A percentile compares a stretch with the other conserved stretches of the same genome.
Evolutionary conservation across 2,888 invertebrate species (phyloP).

Genomic region (Sinohyriopsis cumingii): DNA sequence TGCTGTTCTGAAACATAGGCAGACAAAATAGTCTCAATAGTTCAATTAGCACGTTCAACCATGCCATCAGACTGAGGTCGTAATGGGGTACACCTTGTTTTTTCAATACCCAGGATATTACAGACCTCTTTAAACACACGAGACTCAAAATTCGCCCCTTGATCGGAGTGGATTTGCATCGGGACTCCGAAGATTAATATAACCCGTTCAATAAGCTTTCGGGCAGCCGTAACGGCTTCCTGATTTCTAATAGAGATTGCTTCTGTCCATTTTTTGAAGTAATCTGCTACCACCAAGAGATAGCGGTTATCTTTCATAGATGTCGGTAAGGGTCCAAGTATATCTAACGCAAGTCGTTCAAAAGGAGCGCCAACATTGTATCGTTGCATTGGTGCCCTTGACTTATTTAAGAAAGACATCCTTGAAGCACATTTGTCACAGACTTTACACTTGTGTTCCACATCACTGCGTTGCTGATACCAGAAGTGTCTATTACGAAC

Average conservation of each 20-base stretch:
- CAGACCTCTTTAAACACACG: slow-evolving; percentile 13
- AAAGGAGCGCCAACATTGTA: neutral
- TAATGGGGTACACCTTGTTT: slow-evolving; percentile 24
- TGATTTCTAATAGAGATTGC: slow-evolving; percentile 12
- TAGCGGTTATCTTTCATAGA: slow-evolving; percentile 12
- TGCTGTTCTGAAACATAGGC: slow-evolving; percentile 20
- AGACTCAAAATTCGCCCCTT: slow-evolving; percentile 19
- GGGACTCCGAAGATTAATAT: slow-evolving; percentile 15
- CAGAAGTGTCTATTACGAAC: too few species aligned
- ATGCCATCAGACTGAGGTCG: slow-evolving; percentile 21
- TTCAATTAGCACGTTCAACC: slow-evolving; percentile 20
- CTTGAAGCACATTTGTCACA: too few species aligned
- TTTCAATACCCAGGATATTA: slow-evolving; percentile 9
- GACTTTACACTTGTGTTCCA: too few species aligned
- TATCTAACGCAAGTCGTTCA: slow-evolving; percentile 11
- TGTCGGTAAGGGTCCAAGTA: slow-evolving; percentile 12
- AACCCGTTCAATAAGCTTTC: slow-evolving; percentile 8
- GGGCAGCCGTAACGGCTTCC: slow-evolving; percentile 11
- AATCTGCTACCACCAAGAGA: slow-evolving; percentile 11
- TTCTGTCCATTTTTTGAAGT: slow-evolving; percentile 19
- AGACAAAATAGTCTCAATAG: slow-evolving; percentile 16
- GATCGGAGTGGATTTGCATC: slow-evolving; percentile 15
- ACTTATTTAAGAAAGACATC: too few species aligned
- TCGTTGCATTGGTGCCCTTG: slow-evolving; percentile 4
- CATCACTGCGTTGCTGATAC: too few species aligned